These are phyloP conservation scores for Limnephilus auricula DNA, from an alignment of 2,888 invertebrate species.

Conservation along the genomic window DNA sequence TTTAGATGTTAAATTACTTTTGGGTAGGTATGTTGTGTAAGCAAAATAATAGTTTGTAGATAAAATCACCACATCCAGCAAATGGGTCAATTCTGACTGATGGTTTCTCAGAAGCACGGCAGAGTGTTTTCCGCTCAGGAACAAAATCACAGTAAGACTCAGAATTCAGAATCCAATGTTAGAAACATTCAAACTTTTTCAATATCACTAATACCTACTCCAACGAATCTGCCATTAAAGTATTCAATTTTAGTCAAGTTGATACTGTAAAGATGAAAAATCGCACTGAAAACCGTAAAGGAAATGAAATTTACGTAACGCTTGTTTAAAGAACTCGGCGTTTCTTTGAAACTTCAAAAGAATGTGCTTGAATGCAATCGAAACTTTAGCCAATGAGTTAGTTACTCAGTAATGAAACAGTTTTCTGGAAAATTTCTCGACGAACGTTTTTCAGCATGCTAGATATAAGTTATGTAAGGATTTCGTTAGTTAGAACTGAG, in stretches of 20 bases:
- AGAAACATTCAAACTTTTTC: too few species aligned
- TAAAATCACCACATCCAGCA: neutral
- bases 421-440: constrained; percentile 45
- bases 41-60: too few species aligned
- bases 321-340: constrained; percentile 55
- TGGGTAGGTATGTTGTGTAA: too few species aligned
- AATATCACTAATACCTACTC: too few species aligned
- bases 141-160: too few species aligned
- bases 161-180: neutral
- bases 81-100: neutral
- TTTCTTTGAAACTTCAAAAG: constrained; percentile 55
- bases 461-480: constrained; percentile 6
- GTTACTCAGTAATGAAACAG: constrained; percentile 57
- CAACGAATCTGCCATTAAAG: neutral
- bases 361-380: constrained; percentile 62
- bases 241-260: neutral
- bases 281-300: constrained; percentile 22
- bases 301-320: constrained; percentile 56
- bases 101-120: neutral
- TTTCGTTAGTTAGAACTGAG: neutral
- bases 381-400: constrained; percentile 60
- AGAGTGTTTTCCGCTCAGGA: neutral
- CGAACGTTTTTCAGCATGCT: constrained; percentile 9
- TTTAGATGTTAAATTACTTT: too few species aligned
- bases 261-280: neutral